Evolutionary conservation across 2,797 vertebrate genomes (phyloP).

Genomic region (Coluber constrictor): DNA sequence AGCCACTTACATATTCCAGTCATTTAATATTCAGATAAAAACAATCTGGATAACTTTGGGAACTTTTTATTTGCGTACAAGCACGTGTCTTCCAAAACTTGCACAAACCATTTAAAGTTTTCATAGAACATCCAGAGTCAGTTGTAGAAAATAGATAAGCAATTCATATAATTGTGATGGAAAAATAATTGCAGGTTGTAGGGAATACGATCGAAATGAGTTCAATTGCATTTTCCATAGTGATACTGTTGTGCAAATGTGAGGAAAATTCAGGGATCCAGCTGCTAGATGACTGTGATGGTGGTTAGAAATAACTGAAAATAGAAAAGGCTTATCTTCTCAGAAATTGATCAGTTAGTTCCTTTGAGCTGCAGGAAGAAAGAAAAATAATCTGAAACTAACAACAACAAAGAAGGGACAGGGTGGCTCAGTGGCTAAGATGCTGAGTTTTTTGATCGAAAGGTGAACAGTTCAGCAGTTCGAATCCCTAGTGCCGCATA

Average conservation of each 20-base stretch:
- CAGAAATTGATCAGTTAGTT: constrained; percentile 29
- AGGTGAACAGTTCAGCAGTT: too few species aligned
- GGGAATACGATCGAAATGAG: background rate
- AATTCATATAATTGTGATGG: constrained; percentile 44
- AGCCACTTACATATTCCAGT: background rate
- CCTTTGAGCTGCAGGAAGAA: constrained; percentile 25
- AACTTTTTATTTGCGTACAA: background rate
- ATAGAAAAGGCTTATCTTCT: constrained; percentile 36
- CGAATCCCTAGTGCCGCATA: too few species aligned
- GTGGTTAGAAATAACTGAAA: constrained; percentile 26
- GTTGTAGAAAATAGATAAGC: constrained; percentile 13
- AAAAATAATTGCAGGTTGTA: constrained; percentile 25
- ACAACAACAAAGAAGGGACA: background rate
- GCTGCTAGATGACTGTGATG: constrained; percentile 38
- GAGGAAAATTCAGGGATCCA: background rate
- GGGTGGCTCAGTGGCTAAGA: too few species aligned
- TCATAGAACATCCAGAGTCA: constrained; percentile 12
- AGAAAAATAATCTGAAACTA: background rate
- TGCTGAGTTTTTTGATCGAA: too few species aligned
- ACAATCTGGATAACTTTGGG: background rate
- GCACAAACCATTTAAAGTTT: background rate
- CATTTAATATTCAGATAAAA: background rate
- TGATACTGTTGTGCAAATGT: constrained; percentile 2
- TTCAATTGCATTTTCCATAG: constrained; percentile 15
- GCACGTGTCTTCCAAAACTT: constrained; percentile 14